Conservation (phyloP, 2,888 invertebrate genomes). For the Caenorhabditis doughertyi region DNA sequence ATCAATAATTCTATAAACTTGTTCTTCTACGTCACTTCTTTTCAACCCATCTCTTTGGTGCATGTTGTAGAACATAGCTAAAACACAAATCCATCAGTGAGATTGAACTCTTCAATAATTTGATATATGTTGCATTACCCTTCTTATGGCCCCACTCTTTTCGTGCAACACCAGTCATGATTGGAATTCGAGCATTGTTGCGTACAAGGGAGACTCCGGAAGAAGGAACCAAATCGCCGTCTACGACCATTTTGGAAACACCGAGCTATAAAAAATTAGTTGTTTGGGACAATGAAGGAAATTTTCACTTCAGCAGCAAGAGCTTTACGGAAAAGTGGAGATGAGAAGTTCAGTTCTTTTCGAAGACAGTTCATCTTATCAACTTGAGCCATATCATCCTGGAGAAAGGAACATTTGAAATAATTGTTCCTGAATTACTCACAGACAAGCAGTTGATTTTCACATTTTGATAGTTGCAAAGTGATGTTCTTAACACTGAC, state of each 20-base stretch:
- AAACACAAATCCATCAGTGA: slow-evolving; percentile 55
- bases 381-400: slow-evolving; percentile 59
- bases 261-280: slow-evolving; percentile 72
- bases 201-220: slow-evolving; percentile 73
- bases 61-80: slow-evolving; percentile 81
- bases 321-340: slow-evolving; percentile 78
- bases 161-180: slow-evolving; percentile 82
- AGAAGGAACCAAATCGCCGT: slow-evolving; percentile 80
- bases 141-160: slow-evolving; percentile 83
- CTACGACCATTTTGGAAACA: slow-evolving; percentile 82
- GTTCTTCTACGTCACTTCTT: slow-evolving; percentile 73
- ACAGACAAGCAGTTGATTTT: slow-evolving; percentile 71
- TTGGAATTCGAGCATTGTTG: slow-evolving; percentile 79
- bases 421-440: slow-evolving; percentile 1
- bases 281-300: background rate
- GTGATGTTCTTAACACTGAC: slow-evolving; percentile 52
- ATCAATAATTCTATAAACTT: slow-evolving; percentile 79
- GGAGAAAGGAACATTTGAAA: background rate
- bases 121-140: slow-evolving; percentile 67
- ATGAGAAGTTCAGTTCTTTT: slow-evolving; percentile 79
- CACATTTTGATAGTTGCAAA: slow-evolving; percentile 73
- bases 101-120: slow-evolving; percentile 35
- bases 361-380: slow-evolving; percentile 78
- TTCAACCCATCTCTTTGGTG: slow-evolving; percentile 73
- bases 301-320: slow-evolving; percentile 76